phyloP scores from a whole-genome alignment of 1,140 invertebrate genomes.

The Drosophila nebulosa region DNA sequence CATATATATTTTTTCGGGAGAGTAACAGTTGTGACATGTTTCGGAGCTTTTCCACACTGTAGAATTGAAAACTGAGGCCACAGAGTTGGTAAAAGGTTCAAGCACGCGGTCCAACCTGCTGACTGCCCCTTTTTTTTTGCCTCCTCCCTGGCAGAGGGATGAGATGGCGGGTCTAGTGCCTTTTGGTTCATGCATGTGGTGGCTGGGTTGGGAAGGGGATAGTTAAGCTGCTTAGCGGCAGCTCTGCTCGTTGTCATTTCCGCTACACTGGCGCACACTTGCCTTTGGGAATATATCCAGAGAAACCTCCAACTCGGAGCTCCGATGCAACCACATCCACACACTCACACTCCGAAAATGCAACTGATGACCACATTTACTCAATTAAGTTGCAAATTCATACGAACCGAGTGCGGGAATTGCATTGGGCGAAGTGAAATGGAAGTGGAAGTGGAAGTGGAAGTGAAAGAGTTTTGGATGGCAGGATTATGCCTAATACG shows the following conservation, averaged over 20 bases:
- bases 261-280: slow-evolving; percentile 39
- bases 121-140: not conserved
- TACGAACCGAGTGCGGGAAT: slow-evolving; percentile 4
- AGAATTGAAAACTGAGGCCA: slow-evolving; percentile 12
- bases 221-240: slow-evolving; percentile 59
- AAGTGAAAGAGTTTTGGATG: not conserved
- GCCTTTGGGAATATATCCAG: slow-evolving; percentile 23
- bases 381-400: slow-evolving; percentile 60
- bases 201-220: slow-evolving; percentile 1
- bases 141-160: not conserved
- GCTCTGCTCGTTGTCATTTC: slow-evolving; percentile 50
- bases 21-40: not conserved
- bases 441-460: too few species aligned
- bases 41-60: not conserved
- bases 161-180: not conserved
- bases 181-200: not conserved
- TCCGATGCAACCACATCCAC: not conserved
- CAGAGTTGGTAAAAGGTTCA: slow-evolving; percentile 43
- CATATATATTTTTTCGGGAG: not conserved
- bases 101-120: slow-evolving; percentile 27
- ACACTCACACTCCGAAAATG: slow-evolving; percentile 13
- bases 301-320: not conserved
- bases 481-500: slow-evolving; percentile 48
- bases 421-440: not conserved
- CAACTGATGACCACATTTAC: slow-evolving; percentile 61